Evolutionary conservation across 2,113 vertebrate species (phyloP).

Genomic region (Myocastor coypus): DNA sequence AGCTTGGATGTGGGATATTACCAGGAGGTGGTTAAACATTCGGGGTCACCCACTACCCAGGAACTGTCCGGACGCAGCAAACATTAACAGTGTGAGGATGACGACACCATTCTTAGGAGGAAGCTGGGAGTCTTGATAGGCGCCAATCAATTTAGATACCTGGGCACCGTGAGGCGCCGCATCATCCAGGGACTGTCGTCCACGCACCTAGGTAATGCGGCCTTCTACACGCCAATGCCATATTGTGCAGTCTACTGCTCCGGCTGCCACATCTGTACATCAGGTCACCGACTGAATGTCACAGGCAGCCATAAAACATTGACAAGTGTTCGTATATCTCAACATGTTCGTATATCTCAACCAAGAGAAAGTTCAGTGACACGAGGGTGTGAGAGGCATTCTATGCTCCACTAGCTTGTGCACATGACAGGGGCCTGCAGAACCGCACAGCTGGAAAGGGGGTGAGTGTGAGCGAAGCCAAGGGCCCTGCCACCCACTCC

Average conservation of each 20-base stretch:
- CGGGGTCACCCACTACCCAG: not conserved
- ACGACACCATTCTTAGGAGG: not conserved
- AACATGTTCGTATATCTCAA: too few species aligned
- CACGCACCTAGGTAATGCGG: not conserved
- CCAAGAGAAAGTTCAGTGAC: not conserved
- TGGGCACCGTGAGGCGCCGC: not conserved
- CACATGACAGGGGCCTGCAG: not conserved
- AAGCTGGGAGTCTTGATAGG: not conserved
- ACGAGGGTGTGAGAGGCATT: too few species aligned
- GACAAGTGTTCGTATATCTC: not conserved
- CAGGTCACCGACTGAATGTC: not conserved
- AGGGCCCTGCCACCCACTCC: too few species aligned
- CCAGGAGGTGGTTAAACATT: not conserved
- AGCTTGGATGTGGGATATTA: not conserved
- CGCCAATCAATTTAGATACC: not conserved
- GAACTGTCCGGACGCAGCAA: not conserved
- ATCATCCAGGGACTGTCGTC: not conserved
- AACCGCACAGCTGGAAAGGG: too few species aligned
- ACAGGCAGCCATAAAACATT: not conserved
- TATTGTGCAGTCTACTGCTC: not conserved
- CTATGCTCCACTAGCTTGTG: not conserved
- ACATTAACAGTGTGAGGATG: not conserved
- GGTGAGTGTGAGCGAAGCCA: too few species aligned
- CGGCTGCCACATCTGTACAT: too few species aligned
- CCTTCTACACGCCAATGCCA: rapidly evolving